A percentile compares a stretch with the other conserved stretches of the same genome.
Evolutionary conservation across 2,888 invertebrate species (phyloP).

Genomic region (Pasiphila rectangulata): DNA sequence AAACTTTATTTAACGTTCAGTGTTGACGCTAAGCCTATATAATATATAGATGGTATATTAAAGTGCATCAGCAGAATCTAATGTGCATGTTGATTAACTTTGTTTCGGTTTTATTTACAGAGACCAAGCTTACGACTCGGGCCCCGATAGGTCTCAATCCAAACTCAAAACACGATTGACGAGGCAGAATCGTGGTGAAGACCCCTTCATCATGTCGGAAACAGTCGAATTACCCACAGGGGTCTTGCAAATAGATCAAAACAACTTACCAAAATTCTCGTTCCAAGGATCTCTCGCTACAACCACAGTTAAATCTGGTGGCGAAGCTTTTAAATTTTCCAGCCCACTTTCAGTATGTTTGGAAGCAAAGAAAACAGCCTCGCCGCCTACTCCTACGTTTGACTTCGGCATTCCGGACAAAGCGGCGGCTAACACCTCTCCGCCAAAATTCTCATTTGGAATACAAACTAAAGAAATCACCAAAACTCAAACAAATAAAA

Average conservation of each 20-base stretch:
- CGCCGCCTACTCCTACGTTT: conserved; percentile 40
- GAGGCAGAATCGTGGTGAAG: conserved; percentile 41
- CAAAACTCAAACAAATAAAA: conserved; percentile 21
- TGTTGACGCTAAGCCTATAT: no score
- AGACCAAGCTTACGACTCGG: conserved; percentile 7
- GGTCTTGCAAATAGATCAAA: conserved; percentile 53
- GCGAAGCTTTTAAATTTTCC: conserved; percentile 50
- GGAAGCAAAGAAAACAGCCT: conserved; percentile 20
- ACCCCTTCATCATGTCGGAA: conserved; percentile 31
- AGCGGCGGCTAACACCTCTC: conserved; percentile 35
- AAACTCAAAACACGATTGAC: conserved; percentile 57
- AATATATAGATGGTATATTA: no score
- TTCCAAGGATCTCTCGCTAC: conserved; percentile 33
- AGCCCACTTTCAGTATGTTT: conserved; percentile 48
- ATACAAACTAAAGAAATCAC: background rate
- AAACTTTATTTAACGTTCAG: no score
- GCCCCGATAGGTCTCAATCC: conserved; percentile 22
- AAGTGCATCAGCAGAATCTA: no score
- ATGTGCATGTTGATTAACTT: no score
- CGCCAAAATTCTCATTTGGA: conserved; percentile 9
- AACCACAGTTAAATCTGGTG: conserved; percentile 26
- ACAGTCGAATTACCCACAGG: conserved; percentile 48
- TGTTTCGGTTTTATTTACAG: conserved; percentile 47
- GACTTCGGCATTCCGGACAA: conserved; percentile 53
- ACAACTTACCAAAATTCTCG: conserved; percentile 59